Base-by-base conservation (phyloP, 2,797 vertebrate genomes). In the Pagetopsis macropterus region DNA sequence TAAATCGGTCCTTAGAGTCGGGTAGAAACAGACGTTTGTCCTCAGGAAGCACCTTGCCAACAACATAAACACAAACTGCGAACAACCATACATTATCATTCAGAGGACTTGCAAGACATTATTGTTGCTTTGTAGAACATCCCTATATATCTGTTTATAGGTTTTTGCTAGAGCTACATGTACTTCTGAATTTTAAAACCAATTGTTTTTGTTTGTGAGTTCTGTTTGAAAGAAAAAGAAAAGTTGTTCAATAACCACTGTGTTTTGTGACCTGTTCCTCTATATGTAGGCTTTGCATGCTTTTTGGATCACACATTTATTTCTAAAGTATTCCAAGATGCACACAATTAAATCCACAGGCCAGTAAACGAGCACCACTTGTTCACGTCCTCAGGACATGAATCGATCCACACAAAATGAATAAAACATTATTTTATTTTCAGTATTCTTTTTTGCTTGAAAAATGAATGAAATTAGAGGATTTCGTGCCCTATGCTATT, bases 191-290 rank as follows among this genome's bases (percentile, higher is more conserved):
- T 31, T 21, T 40, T 65, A 14, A 57, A 75, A 40, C 3, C 9
- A 58, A 21, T 19, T 14, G 21, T 2, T 11, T 55, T 10, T 31
- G 5, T 37, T 5, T 44, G 19, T 62, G n/a, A 21, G 1, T 73
- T 76, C 15, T 33, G 11, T 62, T 19, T 21, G 63, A 44, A 0
- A 62, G 0, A 70, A 77, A 69, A 78, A 77, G 2, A 85, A 83
- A 7, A 43, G 0, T 52, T 64, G 2, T 27, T 27, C 6, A 54
- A 11, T 40, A n/a, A n/a, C 16, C 33, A 19, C 45, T 45, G 72
- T 63, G 50, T 72, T 57, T 46, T 52, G 45, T 62, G 7, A 33
- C 72, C 5, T 75, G 50, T 71, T 68, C 17, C n/a, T 55, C 33
- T 37, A 37, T 37, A 37, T 37, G 33, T 37, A 37, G 33, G 33